Base-by-base conservation (phyloP, 2,797 vertebrate genomes). In the Gallinago solitaria region DNA sequence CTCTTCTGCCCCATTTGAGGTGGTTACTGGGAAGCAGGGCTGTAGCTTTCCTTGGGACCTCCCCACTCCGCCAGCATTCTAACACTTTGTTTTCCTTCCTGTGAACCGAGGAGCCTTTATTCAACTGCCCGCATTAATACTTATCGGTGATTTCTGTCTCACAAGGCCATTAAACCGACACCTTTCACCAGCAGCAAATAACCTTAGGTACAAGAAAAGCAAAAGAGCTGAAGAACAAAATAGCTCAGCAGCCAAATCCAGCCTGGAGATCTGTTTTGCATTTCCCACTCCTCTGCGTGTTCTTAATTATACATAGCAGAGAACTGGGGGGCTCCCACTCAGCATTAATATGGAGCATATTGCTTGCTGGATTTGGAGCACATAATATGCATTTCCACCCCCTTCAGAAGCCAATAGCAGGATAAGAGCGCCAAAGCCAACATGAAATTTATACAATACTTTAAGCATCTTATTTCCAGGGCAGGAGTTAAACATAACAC, bases 301-400 rank as follows among this genome's bases (percentile, higher is more conserved):
- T 94, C 90, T 95, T 90, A 93, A 95, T 95, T 95, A 95, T 16
- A 80, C 41, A 18, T 37, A 74, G 81, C 12, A 6, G 60, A 86
- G 86, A 82, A 75, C 59, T 20, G 18, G 56, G 67, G 64, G 43
- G 80, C 41, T 93, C 81, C 69, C 71, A 79, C 85, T 89, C 83
- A 68, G 61, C 59, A 88, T 41, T 91, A 86, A 93, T 83, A 50
- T 43, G 67, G 56, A 86, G 84, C 90, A 78, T 54, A 91, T 71
- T 94, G 76, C 83, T 80, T 11, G 5, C 47, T 74, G 69, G 81
- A 80, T 94, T 64, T 92, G 76, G 57, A 91, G 43, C 63, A 56
- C 15, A 53, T 79, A 79, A 93, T 60, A 30, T 11, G 32, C 48
- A 68, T 83, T 93, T 86, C 80, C 63, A 93, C 18, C 21, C 74